Evolutionary conservation across 2,113 vertebrate species (phyloP).

Genomic region (Tenrec ecaudatus): DNA sequence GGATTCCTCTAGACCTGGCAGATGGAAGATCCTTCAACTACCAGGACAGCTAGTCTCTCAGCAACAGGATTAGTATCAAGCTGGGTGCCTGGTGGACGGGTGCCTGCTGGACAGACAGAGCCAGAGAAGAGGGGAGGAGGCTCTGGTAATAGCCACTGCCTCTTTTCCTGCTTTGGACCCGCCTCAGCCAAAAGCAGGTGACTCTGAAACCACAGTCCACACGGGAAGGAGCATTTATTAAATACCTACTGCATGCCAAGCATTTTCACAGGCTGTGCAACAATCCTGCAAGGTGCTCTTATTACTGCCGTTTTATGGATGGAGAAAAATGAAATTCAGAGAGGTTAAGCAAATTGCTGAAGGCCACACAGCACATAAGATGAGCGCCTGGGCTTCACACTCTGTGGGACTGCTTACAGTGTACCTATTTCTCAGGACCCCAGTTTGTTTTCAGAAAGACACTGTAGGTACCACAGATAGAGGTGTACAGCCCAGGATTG

Average conservation of each 20-base stretch:
- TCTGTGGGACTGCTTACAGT: too few relatives aligned
- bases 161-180: not conserved
- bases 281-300: not conserved
- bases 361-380: too few relatives aligned
- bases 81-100: not conserved
- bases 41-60: not conserved
- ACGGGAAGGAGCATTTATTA: too few relatives aligned
- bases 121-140: not conserved
- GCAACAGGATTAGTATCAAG: not conserved
- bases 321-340: too few relatives aligned
- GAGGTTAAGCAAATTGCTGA: too few relatives aligned
- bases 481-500: too few relatives aligned
- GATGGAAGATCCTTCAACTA: not conserved
- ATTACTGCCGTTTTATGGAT: not conserved
- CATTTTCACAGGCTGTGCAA: not conserved
- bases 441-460: too few relatives aligned
- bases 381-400: too few relatives aligned
- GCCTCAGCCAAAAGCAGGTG: not conserved
- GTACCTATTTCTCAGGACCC: too few relatives aligned
- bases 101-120: not conserved
- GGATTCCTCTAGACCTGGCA: not conserved
- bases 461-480: too few relatives aligned
- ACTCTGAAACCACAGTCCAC: not conserved
- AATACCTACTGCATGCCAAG: too few relatives aligned
- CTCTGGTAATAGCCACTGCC: not conserved